Base-by-base conservation (phyloP, 2,797 vertebrate genomes). In the Mus spretus region DNA sequence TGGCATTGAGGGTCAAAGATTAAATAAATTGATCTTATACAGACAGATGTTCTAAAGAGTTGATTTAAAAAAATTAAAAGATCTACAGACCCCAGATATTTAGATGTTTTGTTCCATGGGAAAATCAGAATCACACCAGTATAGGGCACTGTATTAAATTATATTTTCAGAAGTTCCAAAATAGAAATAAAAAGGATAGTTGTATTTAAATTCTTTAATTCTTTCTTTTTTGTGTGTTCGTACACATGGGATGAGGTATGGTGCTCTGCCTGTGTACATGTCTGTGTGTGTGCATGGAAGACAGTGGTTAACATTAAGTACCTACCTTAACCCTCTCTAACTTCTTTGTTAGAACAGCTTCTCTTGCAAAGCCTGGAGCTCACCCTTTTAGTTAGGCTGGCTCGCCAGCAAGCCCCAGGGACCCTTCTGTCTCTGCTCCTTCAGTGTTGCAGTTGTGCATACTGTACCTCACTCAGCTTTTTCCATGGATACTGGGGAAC, bases 11-110 rank as follows among this genome's bases (percentile, higher is more conserved):
- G 55, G 79, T 82, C 72, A 97, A 93, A 94, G 47, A 78, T 92
- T 85, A 97, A 97, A 96, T 97, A 95, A 92, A 78, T 94, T 95
- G 86, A 74, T 14, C 80, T 94, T 8, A 80, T 1, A 31, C 9
- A 80, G 2, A 28, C 74, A 44, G 90, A 94, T 93, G 72, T 82
- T 89, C 61, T 95, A 34, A 97, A 94, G 61, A 86, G 65, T 92
- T 96, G 96, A 94, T 95, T 47, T 97, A 90, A 94, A 95, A 96
- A 93, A 85, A 2, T 47, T 89, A n/a, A 81, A 97, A 72, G 74
- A 93, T 90, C 94, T 77, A 50, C 65, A 24, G 59, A 85, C 70
- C 20, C 86, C 61, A 75, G 5, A 72, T 70, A 67, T n/a, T 92
- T 72, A 81, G 77, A 61, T 59, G 59, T 8, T 24, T 89, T 91